phyloP scores from a whole-genome alignment of 2,888 invertebrate species.

The Ophioninae sp. region DNA sequence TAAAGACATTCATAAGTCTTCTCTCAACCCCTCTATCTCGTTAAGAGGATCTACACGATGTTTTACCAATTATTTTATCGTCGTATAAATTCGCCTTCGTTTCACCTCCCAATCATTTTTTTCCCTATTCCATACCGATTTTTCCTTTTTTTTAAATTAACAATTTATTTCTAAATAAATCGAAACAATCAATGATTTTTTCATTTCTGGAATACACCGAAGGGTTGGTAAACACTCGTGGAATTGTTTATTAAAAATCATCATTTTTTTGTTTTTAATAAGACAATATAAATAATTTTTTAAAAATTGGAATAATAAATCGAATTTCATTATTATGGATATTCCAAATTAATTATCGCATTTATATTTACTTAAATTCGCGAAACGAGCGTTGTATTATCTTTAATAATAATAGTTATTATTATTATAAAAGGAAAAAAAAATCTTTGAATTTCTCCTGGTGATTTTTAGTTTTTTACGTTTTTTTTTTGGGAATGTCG shows the following conservation, averaged over 20 bases:
- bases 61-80: slow-evolving; percentile 65
- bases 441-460: no score
- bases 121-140: slow-evolving; percentile 12
- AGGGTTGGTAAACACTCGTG: slow-evolving; percentile 15
- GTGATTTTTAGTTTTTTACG: no score
- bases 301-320: not conserved
- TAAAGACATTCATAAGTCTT: slow-evolving; percentile 55
- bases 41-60: slow-evolving; percentile 61
- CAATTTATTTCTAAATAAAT: slow-evolving; percentile 1
- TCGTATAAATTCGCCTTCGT: slow-evolving; percentile 61
- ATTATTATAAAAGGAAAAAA: no score
- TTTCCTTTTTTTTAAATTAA: not conserved
- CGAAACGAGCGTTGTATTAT: no score
- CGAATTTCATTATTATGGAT: no score
- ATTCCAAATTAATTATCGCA: no score
- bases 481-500: no score
- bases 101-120: slow-evolving; percentile 29
- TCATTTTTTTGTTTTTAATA: not conserved
- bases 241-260: slow-evolving; percentile 52
- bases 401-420: no score
- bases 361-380: no score
- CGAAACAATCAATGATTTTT: slow-evolving; percentile 27
- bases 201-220: no score
- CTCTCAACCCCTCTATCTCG: slow-evolving; percentile 55
- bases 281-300: no score